These are phyloP conservation scores for Eilema griseolum DNA, from an alignment of 2,888 invertebrate species.

Conservation along the genomic window DNA sequence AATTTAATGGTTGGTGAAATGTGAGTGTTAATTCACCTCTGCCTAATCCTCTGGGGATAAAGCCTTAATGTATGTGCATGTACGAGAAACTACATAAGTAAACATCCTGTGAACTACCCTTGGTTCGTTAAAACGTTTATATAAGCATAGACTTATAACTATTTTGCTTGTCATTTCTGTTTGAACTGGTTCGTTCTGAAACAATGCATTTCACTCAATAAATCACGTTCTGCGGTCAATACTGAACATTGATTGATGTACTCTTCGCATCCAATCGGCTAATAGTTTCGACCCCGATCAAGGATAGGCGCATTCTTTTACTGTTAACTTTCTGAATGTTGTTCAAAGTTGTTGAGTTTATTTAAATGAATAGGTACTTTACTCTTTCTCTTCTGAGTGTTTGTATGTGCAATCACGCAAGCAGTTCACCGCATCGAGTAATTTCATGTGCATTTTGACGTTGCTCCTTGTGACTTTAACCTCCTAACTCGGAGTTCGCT, in stretches of 20 bases:
- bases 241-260: constrained; percentile 59
- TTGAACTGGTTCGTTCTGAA: constrained; percentile 30
- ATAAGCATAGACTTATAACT: not conserved
- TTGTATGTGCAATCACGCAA: not conserved
- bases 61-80: too few species aligned
- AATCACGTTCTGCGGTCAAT: constrained; percentile 53
- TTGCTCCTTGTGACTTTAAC: too few species aligned
- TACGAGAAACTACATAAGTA: too few species aligned
- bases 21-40: too few species aligned
- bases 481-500: too few species aligned
- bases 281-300: constrained; percentile 64
- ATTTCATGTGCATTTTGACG: too few species aligned
- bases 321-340: constrained; percentile 61
- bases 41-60: too few species aligned
- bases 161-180: constrained; percentile 18
- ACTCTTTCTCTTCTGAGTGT: not conserved
- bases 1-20: too few species aligned
- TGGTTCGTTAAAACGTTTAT: not conserved
- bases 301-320: constrained; percentile 62
- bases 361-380: not conserved
- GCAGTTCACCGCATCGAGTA: too few species aligned
- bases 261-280: constrained; percentile 65
- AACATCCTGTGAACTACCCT: not conserved
- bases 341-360: constrained; percentile 53
- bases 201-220: constrained; percentile 59